Percentiles rank a stretch among this genome's conserved stretches.
These are phyloP conservation scores for Eurois occulta DNA, from an alignment of 2,888 invertebrate genomes.

Conservation along the genomic window DNA sequence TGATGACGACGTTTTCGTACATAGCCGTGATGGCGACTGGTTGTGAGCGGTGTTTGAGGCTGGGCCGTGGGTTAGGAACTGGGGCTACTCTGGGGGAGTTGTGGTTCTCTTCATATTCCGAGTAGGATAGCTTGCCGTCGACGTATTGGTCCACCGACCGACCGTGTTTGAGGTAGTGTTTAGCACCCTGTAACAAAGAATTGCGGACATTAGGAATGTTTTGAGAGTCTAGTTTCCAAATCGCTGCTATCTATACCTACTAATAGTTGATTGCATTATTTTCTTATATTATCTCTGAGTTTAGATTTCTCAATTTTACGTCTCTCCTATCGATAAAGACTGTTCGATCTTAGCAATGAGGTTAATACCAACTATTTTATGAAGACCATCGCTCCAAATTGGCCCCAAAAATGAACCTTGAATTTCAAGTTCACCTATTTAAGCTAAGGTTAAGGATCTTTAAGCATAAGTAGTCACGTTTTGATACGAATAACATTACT, in stretches of 20 bases:
- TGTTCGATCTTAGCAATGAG: background rate
- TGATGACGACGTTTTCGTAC: conserved; percentile 93
- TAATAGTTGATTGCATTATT: background rate
- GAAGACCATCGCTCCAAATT: background rate
- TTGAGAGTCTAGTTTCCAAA: background rate
- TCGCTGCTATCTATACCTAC: background rate
- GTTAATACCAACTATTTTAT: background rate
- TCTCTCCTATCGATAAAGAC: background rate
- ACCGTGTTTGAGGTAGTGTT: conserved; percentile 92
- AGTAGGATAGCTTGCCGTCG: conserved; percentile 91
- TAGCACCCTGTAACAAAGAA: conserved; percentile 87
- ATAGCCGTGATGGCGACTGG: conserved; percentile 94
- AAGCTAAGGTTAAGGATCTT: background rate
- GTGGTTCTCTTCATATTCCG: conserved; percentile 90
- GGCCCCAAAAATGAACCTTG: background rate
- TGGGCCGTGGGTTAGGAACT: conserved; percentile 85
- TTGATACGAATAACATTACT: background rate
- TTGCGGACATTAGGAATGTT: conserved; percentile 5
- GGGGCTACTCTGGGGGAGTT: conserved; percentile 86
- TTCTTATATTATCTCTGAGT: background rate
- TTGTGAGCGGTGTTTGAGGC: conserved; percentile 89
- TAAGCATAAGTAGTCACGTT: conserved; percentile 4
- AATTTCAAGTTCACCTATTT: conserved; percentile 19
- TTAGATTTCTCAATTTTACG: background rate
- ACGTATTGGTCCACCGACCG: conserved; percentile 95